Conservation (phyloP, 2,797 vertebrate species). For the Sebastes matsubarae region DNA sequence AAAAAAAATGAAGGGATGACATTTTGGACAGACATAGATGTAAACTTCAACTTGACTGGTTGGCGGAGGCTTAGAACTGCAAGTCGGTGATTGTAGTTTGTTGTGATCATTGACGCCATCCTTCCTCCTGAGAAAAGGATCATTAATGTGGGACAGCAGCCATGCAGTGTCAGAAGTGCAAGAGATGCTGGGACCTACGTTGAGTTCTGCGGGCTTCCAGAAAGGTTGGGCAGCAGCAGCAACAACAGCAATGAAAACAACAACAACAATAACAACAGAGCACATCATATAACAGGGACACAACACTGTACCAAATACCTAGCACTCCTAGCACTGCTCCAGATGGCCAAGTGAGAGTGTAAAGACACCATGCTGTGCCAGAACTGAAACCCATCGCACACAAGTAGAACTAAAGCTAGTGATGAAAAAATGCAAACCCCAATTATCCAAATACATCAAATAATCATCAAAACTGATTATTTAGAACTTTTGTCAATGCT, state of each 20-base stretch:
- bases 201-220: conserved; percentile 85
- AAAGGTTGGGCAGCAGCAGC: conserved; percentile 80
- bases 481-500: conserved; percentile 66
- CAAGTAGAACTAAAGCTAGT: conserved; percentile 6
- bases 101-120: conserved; percentile 43
- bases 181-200: conserved; percentile 82
- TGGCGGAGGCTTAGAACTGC: background rate
- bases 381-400: conserved; percentile 11
- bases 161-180: conserved; percentile 71
- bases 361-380: conserved; percentile 28
- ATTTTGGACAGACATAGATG: background rate
- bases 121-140: conserved; percentile 52
- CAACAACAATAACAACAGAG: conserved; percentile 79
- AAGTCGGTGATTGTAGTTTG: background rate
- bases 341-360: conserved; percentile 15
- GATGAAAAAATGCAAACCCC: conserved; percentile 75
- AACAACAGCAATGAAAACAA: conserved; percentile 56
- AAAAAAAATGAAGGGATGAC: background rate
- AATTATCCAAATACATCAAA: conserved; percentile 78
- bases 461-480: conserved; percentile 69
- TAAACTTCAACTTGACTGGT: background rate
- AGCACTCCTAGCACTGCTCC: conserved; percentile 43
- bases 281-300: conserved; percentile 80
- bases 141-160: conserved; percentile 54
- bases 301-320: conserved; percentile 61